A percentile compares a stretch with the other conserved stretches of the same genome.
Evolutionary conservation across 1,140 invertebrate genomes (phyloP).

Genomic region (Drosophila tsacasi): DNA sequence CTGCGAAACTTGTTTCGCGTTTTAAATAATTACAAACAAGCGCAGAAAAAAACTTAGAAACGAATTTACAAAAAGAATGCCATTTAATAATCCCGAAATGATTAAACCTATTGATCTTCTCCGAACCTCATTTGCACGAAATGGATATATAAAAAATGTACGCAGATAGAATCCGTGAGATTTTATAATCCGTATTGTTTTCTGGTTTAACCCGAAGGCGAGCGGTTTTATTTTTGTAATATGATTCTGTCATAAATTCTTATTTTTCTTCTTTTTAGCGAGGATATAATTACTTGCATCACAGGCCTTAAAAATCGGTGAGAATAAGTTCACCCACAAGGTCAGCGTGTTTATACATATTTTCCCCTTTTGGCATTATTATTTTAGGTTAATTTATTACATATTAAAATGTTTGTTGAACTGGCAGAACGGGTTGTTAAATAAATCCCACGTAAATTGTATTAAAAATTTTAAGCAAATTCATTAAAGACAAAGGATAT

Average conservation of each 20-base stretch:
- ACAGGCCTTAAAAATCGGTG: conserved; percentile 12
- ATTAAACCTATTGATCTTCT: conserved; percentile 41
- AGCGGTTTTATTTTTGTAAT: conserved; percentile 20
- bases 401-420: conserved; percentile 5
- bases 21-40: conserved; percentile 42
- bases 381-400: not conserved
- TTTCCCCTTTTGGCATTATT: not conserved
- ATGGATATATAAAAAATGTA: conserved; percentile 23
- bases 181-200: conserved; percentile 22
- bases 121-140: conserved; percentile 17
- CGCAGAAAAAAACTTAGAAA: conserved; percentile 25
- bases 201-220: conserved; percentile 33
- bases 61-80: conserved; percentile 33
- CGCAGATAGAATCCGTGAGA: conserved; percentile 36
- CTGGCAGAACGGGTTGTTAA: not conserved
- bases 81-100: conserved; percentile 29
- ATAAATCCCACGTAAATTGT: not conserved
- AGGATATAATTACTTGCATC: conserved; percentile 30
- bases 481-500: not conserved
- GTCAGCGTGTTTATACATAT: not conserved
- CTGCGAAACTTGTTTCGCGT: conserved; percentile 41
- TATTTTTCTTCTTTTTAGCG: conserved; percentile 5
- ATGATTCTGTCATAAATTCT: conserved; percentile 26
- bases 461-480: not conserved
- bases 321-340: conserved; percentile 17